A percentile compares a stretch with the other conserved stretches of the same genome.
phyloP scores from a whole-genome alignment of 2,113 vertebrate species.

The Notechis scutatus region DNA sequence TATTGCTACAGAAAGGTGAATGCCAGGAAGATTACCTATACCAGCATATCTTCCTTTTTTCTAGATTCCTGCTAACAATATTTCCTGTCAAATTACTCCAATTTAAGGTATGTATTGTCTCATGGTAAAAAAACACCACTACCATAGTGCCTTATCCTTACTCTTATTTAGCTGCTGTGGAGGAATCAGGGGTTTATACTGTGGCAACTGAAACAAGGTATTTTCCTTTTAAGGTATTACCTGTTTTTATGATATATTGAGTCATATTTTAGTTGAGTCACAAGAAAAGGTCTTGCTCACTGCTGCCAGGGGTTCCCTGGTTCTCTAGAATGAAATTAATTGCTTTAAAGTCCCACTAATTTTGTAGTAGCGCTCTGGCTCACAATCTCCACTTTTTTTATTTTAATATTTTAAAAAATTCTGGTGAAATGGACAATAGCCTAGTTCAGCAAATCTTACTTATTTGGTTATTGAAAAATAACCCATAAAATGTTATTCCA shows the following conservation, averaged over 20 bases:
- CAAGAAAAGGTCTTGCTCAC: not conserved
- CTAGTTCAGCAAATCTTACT: not conserved
- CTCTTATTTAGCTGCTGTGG: not conserved
- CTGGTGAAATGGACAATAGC: not conserved
- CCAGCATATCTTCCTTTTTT: not conserved
- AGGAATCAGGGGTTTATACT: not conserved
- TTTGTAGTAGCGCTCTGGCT: not conserved
- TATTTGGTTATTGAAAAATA: not conserved
- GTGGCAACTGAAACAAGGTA: not conserved
- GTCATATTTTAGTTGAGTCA: not conserved
- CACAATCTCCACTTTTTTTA: not conserved
- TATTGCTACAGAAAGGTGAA: not conserved
- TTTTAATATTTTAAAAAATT: not conserved
- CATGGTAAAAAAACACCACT: not conserved
- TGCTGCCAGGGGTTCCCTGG: not conserved
- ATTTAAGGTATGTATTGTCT: not conserved
- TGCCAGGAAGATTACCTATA: not conserved
- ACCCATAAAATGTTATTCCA: not conserved
- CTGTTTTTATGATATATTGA: not conserved
- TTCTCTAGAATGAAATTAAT: not conserved
- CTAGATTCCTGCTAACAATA: not conserved
- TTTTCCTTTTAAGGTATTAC: not conserved
- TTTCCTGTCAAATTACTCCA: not conserved
- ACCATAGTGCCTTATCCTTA: not conserved
- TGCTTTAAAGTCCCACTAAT: not conserved